phyloP scores from a whole-genome alignment of 1,140 invertebrate species.

The Anoplolepis gracilipes region DNA sequence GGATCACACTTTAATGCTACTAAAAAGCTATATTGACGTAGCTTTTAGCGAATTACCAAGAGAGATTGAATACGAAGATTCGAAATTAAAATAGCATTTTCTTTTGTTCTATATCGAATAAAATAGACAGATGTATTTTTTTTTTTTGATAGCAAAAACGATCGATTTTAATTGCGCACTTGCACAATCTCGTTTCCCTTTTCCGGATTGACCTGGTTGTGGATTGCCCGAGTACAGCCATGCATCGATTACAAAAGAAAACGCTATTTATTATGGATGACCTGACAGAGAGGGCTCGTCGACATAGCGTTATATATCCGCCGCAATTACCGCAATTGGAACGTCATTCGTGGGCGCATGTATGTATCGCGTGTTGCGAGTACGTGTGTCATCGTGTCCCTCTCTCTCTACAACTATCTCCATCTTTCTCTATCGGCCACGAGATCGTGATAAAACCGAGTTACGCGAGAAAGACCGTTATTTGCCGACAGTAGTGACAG shows the following conservation, averaged over 20 bases:
- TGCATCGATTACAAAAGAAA: slow-evolving; percentile 43
- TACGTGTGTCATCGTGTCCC: slow-evolving; percentile 24
- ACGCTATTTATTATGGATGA: slow-evolving; percentile 54
- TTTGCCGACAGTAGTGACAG: background rate
- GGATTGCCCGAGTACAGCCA: background rate
- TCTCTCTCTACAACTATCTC: background rate
- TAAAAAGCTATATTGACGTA: background rate
- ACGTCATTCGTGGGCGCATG: slow-evolving; percentile 33
- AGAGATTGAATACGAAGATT: background rate
- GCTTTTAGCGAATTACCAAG: background rate
- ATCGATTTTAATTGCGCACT: slow-evolving; percentile 42
- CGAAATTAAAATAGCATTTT: slow-evolving; percentile 8
- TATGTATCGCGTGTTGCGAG: background rate
- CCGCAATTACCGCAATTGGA: slow-evolving; percentile 39
- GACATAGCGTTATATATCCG: background rate
- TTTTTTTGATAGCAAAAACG: slow-evolving; percentile 13
- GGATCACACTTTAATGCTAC: background rate
- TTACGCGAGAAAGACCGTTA: slow-evolving; percentile 23
- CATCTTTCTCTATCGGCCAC: background rate
- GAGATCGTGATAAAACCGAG: slow-evolving; percentile 22
- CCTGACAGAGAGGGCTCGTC: background rate
- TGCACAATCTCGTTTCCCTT: slow-evolving; percentile 20
- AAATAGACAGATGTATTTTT: slow-evolving; percentile 2
- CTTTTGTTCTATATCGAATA: background rate
- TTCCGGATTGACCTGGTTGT: slow-evolving; percentile 28